These are phyloP conservation scores for Sinotaia quadrata DNA, from an alignment of 2,888 invertebrate species.

Conservation along the genomic window DNA sequence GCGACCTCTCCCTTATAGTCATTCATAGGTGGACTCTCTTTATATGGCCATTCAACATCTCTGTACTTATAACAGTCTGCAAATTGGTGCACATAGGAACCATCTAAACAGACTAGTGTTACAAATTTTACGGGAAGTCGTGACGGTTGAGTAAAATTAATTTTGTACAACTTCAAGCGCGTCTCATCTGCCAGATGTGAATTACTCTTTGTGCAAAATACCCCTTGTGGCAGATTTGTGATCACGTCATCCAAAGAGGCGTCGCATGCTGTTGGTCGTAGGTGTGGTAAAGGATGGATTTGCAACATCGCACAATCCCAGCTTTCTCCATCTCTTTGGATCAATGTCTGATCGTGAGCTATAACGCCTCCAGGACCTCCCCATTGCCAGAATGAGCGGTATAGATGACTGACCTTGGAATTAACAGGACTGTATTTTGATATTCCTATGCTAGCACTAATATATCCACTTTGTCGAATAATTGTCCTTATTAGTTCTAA, in stretches of 20 bases:
- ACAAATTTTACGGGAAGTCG: not conserved
- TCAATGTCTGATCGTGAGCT: slow-evolving; percentile 1
- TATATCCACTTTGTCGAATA: too few species aligned
- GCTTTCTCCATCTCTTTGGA: slow-evolving; percentile 9
- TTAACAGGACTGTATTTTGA: not conserved
- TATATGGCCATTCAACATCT: too few species aligned
- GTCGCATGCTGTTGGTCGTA: too few species aligned
- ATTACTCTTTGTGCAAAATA: slow-evolving; percentile 12
- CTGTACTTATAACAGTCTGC: too few species aligned
- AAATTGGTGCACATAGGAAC: slow-evolving; percentile 18
- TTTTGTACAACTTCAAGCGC: too few species aligned
- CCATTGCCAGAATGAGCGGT: slow-evolving; percentile 22
- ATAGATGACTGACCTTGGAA: not conserved
- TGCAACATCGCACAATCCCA: slow-evolving; percentile 14
- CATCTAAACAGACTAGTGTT: slow-evolving; percentile 12
- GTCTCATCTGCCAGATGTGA: not conserved
- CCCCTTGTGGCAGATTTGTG: too few species aligned
- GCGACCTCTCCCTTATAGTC: too few species aligned
- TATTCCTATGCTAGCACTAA: not conserved
- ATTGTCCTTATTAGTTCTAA: too few species aligned
- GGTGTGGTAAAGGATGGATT: too few species aligned
- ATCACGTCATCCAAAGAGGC: too few species aligned
- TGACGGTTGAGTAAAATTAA: not conserved
- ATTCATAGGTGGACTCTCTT: too few species aligned
- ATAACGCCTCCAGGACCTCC: slow-evolving; percentile 16